A percentile compares a stretch with the other conserved stretches of the same genome.
Evolutionary conservation across 2,113 vertebrate genomes (phyloP).

Genomic region (Rhizomys pruinosus): DNA sequence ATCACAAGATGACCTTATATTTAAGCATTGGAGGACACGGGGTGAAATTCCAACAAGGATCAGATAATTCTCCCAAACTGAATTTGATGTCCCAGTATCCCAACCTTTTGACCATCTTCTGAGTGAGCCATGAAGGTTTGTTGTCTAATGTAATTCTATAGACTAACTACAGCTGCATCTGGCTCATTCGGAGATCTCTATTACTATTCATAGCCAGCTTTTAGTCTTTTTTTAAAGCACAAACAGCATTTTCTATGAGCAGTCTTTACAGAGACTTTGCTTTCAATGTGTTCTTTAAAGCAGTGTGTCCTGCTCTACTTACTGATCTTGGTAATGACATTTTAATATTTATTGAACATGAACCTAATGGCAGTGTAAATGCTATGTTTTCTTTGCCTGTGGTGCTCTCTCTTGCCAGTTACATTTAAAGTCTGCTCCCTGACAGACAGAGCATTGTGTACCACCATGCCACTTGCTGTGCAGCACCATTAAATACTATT

Average conservation of each 20-base stretch:
- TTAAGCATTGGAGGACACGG: no score
- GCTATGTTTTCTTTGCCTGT: not conserved
- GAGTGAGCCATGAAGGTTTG: not conserved
- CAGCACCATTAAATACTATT: not conserved
- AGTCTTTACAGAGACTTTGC: not conserved
- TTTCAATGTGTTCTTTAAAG: not conserved
- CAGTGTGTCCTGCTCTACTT: not conserved
- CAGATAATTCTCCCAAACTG: not conserved
- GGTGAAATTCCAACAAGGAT: not conserved
- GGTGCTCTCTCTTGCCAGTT: not conserved
- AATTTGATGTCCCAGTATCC: not conserved
- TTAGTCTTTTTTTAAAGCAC: not conserved
- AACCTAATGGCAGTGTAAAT: not conserved
- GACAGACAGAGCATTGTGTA: not conserved
- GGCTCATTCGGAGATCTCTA: not conserved
- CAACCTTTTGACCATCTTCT: not conserved
- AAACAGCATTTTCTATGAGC: not conserved
- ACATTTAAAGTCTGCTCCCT: not conserved
- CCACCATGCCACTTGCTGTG: not conserved
- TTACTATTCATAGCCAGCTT: not conserved
- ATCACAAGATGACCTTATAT: not conserved
- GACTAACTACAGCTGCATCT: not conserved
- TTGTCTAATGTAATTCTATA: not conserved
- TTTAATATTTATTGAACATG: conserved; percentile 32
- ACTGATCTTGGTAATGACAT: not conserved